A percentile compares a stretch with the other conserved stretches of the same genome.
These are phyloP conservation scores for Trialeurodes vaporariorum DNA, from an alignment of 1,140 invertebrate species.

Conservation along the genomic window DNA sequence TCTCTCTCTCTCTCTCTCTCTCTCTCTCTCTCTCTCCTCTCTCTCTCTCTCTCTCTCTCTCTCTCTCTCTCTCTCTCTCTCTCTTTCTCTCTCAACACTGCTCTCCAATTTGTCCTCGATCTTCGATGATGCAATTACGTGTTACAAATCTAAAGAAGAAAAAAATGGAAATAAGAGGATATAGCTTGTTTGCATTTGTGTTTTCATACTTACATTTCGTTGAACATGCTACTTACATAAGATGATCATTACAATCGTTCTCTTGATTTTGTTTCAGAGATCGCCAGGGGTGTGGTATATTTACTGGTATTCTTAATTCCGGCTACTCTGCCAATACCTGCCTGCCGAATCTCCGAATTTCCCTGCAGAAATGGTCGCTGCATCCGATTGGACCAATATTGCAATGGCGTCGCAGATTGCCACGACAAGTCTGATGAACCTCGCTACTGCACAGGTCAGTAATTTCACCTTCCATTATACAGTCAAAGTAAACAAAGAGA, in stretches of 20 bases:
- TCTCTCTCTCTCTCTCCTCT: background rate
- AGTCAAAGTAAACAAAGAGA: too few species aligned
- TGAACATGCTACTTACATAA: too few species aligned
- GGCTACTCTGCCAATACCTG: constrained; percentile 35
- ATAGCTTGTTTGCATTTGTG: too few species aligned
- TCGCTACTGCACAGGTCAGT: constrained; percentile 58
- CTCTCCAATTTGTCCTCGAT: too few species aligned
- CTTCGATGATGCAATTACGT: too few species aligned
- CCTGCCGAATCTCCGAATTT: constrained; percentile 64
- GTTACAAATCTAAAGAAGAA: too few species aligned
- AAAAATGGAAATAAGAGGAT: too few species aligned
- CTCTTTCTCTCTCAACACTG: too few species aligned
- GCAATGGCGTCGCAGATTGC: constrained; percentile 71
- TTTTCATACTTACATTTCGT: too few species aligned
- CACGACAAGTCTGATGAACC: constrained; percentile 74
- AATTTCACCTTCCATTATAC: background rate
- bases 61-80: background rate
- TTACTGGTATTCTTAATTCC: background rate
- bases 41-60: background rate
- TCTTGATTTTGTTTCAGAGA: background rate
- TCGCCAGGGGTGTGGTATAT: background rate
- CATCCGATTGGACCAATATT: constrained; percentile 70
- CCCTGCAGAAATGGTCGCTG: constrained; percentile 65
- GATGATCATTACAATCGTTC: too few species aligned
- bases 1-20: background rate